A percentile compares a stretch with the other conserved stretches of the same genome.
Conservation (phyloP, 2,888 invertebrate species). For the Acronicta leporina region DNA sequence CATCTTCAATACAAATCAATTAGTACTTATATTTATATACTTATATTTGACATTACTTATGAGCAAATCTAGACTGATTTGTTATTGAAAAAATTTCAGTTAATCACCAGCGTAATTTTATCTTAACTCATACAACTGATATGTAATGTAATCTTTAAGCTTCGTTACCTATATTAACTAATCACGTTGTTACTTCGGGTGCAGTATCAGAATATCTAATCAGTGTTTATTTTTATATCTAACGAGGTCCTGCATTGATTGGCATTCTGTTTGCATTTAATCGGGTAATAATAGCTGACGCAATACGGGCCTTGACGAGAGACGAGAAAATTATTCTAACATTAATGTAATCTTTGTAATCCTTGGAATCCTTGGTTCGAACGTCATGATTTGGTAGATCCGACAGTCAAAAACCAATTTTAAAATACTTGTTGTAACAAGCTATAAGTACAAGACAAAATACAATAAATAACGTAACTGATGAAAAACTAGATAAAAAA, state of each 20-base stretch:
- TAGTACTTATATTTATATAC: too few relatives aligned
- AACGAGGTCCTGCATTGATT: constrained; percentile 31
- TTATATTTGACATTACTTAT: too few relatives aligned
- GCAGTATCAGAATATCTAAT: constrained; percentile 30
- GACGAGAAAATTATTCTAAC: constrained; percentile 34
- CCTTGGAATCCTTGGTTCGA: too few relatives aligned
- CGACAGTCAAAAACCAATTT: too few relatives aligned
- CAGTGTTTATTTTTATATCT: constrained; percentile 43
- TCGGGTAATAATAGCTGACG: constrained; percentile 38
- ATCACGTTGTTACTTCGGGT: constrained; percentile 9
- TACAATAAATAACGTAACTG: too few relatives aligned
- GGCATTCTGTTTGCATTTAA: constrained; percentile 39
- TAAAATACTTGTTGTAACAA: too few relatives aligned
- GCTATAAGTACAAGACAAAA: too few relatives aligned
- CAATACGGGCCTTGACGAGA: constrained; percentile 18
- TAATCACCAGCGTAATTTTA: constrained; percentile 23
- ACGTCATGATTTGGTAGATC: too few relatives aligned
- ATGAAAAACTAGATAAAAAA: too few relatives aligned
- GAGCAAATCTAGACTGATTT: background rate
- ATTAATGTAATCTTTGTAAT: too few relatives aligned
- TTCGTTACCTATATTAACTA: constrained; percentile 14
- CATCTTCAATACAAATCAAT: too few relatives aligned
- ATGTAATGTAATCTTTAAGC: constrained; percentile 24
- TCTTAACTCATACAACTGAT: constrained; percentile 19
- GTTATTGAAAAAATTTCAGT: constrained; percentile 18